Base-by-base conservation (phyloP, 2,797 vertebrate species). In the Cyclopterus lumpus region DNA sequence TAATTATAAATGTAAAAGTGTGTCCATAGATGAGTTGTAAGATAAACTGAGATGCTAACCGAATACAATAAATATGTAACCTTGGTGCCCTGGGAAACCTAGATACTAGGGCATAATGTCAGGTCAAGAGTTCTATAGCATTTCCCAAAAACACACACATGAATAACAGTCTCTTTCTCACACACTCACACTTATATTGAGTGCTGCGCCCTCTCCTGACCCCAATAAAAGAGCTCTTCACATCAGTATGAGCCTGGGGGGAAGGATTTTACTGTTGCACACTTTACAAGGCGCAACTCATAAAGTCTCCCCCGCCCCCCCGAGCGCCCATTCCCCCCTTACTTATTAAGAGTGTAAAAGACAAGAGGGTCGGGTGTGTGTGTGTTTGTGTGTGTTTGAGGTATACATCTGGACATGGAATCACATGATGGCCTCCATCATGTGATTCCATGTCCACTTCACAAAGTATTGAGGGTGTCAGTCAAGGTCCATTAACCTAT, bases 221-320 rank as follows among this genome's bases (percentile, higher is more conserved):
- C 92, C 86, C 88, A 92, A 88, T 92, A 91, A 92, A 93, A 79
- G 80, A 88, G 65, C 80, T 77, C 81, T 88, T 91, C 84, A 88
- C 82, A 87, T 86, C 84, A 84, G 83, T 75, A 71, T 87, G 84
- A 83, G 90, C 89, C 84, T 77, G 79, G n/a, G 67, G 86, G 87
- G 77, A 81, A 88, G 75, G 77, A 86, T 86, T 89, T 88, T 81
- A 90, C 79, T 18, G 8, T 61, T 76, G 77, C 81, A 76, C 70
- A 40, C 77, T 85, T 88, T 89, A 90, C 81, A 87, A 88, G 88
- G 78, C 80, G 72, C 85, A 91, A 83, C 83, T 91, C 89, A 91
- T 84, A 87, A 91, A 87, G 71, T 68, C 71, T 42, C 38, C 58
- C 79, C 74, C 26, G 26, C 26, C 38, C 79, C 65, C 60, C 40